Evolutionary conservation across 1,140 invertebrate genomes (phyloP), one percentile per base, ranked within the genome.

Genomic region (Protaetia brevitarsis): DNA sequence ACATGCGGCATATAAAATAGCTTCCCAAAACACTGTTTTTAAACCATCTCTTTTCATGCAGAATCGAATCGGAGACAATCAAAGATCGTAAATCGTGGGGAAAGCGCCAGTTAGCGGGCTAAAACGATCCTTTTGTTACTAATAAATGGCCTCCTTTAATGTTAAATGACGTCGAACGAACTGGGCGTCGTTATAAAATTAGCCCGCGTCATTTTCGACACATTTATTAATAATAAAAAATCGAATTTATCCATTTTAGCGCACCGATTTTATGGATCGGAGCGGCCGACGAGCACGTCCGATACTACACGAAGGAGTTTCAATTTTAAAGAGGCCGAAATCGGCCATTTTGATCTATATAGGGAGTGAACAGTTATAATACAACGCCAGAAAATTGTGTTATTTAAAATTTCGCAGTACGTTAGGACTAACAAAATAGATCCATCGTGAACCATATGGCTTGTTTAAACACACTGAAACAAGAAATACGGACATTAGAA

Each of bases 401-500:
- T 66, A 65, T 70, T 57, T 61, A 56, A 36, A 63, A 61, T 65
- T 59, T 21, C 57, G 37, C 36, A 66, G 51, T 62, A 30, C 51
- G 13, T 21, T 13, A 37, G 66, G 16, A 65, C 34, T 61, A 31
- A 65, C 68, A 63, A 71, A 75, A 74, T 75, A 72, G 30, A 16
- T 58, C 63, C 65, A 73, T 71, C 67, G 72, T 74, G 73, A 73
- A 72, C 70, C 76, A 75, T 77, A 97, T 97, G 95, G 96, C 96
- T 86, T 99, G 97, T 87, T 85, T 98, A 83, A 95, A 95, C 82
- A 95, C 92, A 73, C 86, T 99, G 74, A 97, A 97, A 84, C 91
- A 96, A 85, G 96, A 98, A 88, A 98, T 98, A 80, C 92, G 93
- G 85, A 92, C 94, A 79, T 86, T 99, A 82, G 94, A 98, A 84